Percentiles rank a stretch among this genome's conserved stretches.
phyloP scores from a whole-genome alignment of 1,140 invertebrate species.

The Apocrypta bakeri region DNA sequence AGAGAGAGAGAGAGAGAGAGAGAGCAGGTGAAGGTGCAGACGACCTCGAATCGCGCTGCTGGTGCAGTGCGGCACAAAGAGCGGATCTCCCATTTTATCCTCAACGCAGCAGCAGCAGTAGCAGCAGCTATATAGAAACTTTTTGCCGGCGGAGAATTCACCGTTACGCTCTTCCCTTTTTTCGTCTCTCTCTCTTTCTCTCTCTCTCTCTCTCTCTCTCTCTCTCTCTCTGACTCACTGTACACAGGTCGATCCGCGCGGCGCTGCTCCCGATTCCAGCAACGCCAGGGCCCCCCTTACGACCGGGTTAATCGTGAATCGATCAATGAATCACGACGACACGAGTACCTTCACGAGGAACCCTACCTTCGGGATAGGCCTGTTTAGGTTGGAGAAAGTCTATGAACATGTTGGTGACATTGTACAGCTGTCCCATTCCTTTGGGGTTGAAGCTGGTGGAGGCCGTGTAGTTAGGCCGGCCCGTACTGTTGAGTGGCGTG shows the following conservation, averaged over 20 bases:
- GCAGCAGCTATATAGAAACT: not conserved
- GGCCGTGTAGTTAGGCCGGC: conserved; percentile 73
- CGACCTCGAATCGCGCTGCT: conserved; percentile 24
- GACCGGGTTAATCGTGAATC: conserved; percentile 35
- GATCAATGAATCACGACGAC: not conserved
- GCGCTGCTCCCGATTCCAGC: not conserved
- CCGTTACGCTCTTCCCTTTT: conserved; percentile 8
- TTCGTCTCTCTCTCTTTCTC: not conserved
- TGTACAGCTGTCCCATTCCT: conserved; percentile 82
- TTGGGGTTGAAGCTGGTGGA: conserved; percentile 78
- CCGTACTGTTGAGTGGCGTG: conserved; percentile 67
- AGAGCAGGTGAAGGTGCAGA: conserved; percentile 28
- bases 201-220: not conserved
- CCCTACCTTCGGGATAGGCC: conserved; percentile 76
- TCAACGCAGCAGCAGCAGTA: not conserved
- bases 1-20: not conserved
- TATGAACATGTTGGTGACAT: conserved; percentile 79
- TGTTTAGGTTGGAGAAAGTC: conserved; percentile 75
- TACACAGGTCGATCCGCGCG: not conserved
- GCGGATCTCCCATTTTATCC: not conserved
- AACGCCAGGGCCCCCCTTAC: too few species aligned
- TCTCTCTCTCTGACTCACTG: not conserved
- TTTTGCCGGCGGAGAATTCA: conserved; percentile 10
- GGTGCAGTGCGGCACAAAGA: not conserved
- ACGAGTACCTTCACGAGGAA: too few species aligned